Conservation (phyloP, 1,140 invertebrate species). For the Tribolium madens region DNA sequence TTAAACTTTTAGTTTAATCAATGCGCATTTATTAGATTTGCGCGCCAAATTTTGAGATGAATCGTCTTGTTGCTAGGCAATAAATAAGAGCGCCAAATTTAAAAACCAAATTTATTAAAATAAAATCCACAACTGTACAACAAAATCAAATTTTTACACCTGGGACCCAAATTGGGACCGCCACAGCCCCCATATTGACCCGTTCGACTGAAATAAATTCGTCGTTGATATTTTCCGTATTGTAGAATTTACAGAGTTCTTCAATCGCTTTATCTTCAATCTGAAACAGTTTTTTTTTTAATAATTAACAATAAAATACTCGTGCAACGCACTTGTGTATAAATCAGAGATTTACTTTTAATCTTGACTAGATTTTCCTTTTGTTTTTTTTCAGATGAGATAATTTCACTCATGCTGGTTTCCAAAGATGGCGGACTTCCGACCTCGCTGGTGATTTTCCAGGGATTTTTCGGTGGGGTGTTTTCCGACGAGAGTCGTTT, state of each 20-base stretch:
- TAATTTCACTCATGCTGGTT: constrained; percentile 69
- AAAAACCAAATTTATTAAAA: constrained; percentile 46
- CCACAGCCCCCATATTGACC: constrained; percentile 64
- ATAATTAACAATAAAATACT: neutral
- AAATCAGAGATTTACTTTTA: constrained; percentile 72
- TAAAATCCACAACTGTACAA: constrained; percentile 49
- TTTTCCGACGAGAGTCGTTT: constrained; percentile 65
- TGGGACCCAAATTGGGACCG: constrained; percentile 74
- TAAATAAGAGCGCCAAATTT: too few species aligned
- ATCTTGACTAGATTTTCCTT: constrained; percentile 72
- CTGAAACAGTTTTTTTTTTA: constrained; percentile 62
- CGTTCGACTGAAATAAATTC: constrained; percentile 75
- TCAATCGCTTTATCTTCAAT: constrained; percentile 81
- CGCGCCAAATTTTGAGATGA: too few species aligned
- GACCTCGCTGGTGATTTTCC: constrained; percentile 58
- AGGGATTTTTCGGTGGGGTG: constrained; percentile 62
- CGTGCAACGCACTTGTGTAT: constrained; percentile 78
- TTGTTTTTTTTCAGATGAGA: constrained; percentile 73
- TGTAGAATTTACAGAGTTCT: constrained; percentile 76
- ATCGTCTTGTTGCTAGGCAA: too few species aligned
- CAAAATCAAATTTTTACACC: constrained; percentile 37
- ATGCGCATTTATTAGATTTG: too few species aligned
- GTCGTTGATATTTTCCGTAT: constrained; percentile 70
- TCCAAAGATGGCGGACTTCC: constrained; percentile 50
- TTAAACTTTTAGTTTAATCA: too few species aligned